A percentile compares a stretch with the other conserved stretches of the same genome.
These are phyloP conservation scores for Synanthedon vespiformis DNA, from an alignment of 2,888 invertebrate species.

Conservation along the genomic window DNA sequence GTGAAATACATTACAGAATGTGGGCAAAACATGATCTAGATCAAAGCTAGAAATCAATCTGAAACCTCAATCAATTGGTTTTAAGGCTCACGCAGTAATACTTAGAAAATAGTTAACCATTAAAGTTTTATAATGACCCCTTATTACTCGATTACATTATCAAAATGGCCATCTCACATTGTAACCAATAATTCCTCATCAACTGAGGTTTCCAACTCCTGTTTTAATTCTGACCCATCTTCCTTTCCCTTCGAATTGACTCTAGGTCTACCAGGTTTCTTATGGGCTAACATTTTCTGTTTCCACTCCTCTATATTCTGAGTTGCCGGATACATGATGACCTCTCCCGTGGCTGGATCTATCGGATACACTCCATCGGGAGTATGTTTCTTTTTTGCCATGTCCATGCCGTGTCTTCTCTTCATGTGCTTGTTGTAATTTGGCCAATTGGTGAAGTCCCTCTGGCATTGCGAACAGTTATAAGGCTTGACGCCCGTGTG, in stretches of 20 bases:
- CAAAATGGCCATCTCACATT: no score
- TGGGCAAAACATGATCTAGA: no score
- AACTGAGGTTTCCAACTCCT: background rate
- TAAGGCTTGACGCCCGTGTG: constrained; percentile 78
- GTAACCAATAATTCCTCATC: no score
- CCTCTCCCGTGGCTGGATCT: constrained; percentile 28
- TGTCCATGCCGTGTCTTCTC: constrained; percentile 72
- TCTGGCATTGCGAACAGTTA: constrained; percentile 75
- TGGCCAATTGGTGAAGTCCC: constrained; percentile 79
- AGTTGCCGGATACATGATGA: constrained; percentile 23
- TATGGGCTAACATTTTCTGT: constrained; percentile 21
- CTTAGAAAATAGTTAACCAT: no score
- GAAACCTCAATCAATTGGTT: no score
- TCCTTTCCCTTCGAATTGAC: background rate
- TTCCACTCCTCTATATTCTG: constrained; percentile 37
- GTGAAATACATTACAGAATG: no score
- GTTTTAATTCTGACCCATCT: background rate
- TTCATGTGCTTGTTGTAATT: constrained; percentile 86
- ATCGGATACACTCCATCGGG: constrained; percentile 44
- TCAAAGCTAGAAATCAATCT: no score
- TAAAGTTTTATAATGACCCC: no score
- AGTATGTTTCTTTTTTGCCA: constrained; percentile 37
- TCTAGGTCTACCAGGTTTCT: constrained; percentile 16
- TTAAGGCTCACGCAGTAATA: no score
- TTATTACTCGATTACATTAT: no score